These are phyloP conservation scores for Penaeus monodon DNA, from an alignment of 2,888 invertebrate genomes.

Conservation along the genomic window DNA sequence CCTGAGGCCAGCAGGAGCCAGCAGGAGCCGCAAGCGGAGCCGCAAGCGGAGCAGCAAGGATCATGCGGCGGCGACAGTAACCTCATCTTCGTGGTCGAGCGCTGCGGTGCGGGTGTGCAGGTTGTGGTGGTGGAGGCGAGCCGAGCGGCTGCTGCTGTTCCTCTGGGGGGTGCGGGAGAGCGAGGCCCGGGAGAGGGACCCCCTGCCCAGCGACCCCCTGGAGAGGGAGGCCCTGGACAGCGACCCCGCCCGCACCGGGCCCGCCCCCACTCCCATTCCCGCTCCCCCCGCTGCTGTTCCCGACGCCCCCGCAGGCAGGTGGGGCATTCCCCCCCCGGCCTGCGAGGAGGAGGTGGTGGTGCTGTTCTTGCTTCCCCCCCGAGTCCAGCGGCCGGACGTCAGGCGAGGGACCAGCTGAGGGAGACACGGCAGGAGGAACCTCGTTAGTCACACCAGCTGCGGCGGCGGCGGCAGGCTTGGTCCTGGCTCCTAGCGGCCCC, in stretches of 20 bases:
- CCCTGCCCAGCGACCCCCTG: slow-evolving; percentile 12
- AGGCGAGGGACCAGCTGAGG: slow-evolving; percentile 61
- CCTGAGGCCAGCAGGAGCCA: too few species aligned
- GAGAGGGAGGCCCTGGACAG: slow-evolving; percentile 40
- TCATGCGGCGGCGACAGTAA: not conserved
- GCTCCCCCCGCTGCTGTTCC: not conserved
- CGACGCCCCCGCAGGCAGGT: slow-evolving; percentile 29
- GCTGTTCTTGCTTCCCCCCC: slow-evolving; percentile 60
- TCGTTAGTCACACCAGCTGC: not conserved
- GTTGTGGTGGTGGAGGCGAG: slow-evolving; percentile 58
- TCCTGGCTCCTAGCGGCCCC: not conserved
- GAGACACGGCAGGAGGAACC: not conserved
- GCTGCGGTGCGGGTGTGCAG: slow-evolving; percentile 60
- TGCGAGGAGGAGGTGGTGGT: slow-evolving; percentile 54
- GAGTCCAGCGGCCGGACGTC: slow-evolving; percentile 61
- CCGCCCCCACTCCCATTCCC: slow-evolving; percentile 24
- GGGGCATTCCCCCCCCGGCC: slow-evolving; percentile 45
- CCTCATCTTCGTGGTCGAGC: slow-evolving; percentile 64
- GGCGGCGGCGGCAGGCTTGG: not conserved
- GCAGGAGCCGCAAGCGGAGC: too few species aligned
- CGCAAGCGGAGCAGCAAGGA: not conserved
- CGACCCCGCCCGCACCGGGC: slow-evolving; percentile 56
- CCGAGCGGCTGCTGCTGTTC: slow-evolving; percentile 59
- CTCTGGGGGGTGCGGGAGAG: slow-evolving; percentile 61
- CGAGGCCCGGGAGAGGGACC: slow-evolving; percentile 46